Base-by-base conservation (phyloP, 2,888 invertebrate species). In the Parnassius apollo region DNA sequence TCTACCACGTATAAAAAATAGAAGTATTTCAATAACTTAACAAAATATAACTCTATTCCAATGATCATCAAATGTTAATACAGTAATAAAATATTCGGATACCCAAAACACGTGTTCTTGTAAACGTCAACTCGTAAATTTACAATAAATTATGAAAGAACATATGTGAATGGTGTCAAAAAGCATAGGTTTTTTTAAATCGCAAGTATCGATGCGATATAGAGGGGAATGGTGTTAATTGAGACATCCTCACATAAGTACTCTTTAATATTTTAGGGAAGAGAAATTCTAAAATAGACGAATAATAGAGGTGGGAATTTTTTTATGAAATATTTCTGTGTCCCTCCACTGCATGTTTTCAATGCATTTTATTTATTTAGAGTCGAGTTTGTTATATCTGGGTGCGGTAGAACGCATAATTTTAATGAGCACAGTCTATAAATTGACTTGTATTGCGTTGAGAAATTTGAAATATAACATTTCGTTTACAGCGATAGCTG, bases 231-330 rank as follows among this genome's bases (percentile, higher is more conserved):
- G 58, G 82, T 78, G 90, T 85, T 90, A 90, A 91, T 88, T 80
- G 90, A 91, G 78, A 88, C 81, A 88, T 91, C 91, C 91, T 82
- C 71, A 66, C 68, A 75, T 89, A 88, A 91, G 87, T 86, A 83
- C 78, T 86, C 89, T 90, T 90, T 90, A 90, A 91, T 91, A 91
- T 88, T 89, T 87, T 87, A 77, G 82, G 87, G 86, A 87, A 83
- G 86, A 81, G 76, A 76, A 70, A 77, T 78, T 69, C 75, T 85
- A 88, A 88, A 88, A 90, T 86, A 84, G 71, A 69, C 71, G 77
- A 75, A 81, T 75, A 76, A 69, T 69, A 65, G 76, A 83, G 87
- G 84, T 79, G 76, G 72, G 71, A 72, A 71, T 77, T 77, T 62
- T 81, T 82, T 74, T 74, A 68, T 66, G 63, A 35, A 68, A 76